Evolutionary conservation across 2,113 vertebrate species (phyloP).

Genomic region (Apteryx owenii): DNA sequence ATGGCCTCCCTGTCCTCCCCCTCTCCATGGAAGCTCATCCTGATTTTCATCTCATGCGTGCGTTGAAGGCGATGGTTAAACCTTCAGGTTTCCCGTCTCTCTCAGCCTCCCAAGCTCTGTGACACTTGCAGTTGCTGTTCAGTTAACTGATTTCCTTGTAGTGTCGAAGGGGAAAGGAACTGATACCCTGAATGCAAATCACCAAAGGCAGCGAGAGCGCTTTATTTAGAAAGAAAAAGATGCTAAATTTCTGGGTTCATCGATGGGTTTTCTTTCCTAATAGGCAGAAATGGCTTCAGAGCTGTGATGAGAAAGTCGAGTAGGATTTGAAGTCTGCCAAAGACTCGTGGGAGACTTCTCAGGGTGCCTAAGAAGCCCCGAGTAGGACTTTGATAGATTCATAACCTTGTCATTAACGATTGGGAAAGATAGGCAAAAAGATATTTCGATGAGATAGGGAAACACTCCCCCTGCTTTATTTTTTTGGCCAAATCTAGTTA

Average conservation of each 20-base stretch:
- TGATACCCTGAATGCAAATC: conserved; percentile 64
- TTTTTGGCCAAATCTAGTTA: too few relatives aligned
- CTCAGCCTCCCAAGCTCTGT: not conserved
- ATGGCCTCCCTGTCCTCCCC: not conserved
- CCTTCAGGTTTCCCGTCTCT: conserved; percentile 46
- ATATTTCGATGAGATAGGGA: not conserved
- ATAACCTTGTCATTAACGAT: not conserved
- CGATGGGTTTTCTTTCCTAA: not conserved
- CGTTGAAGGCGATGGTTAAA: not conserved
- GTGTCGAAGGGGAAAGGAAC: conserved; percentile 36
- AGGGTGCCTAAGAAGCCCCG: not conserved
- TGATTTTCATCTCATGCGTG: not conserved
- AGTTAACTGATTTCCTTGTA: conserved; percentile 57
- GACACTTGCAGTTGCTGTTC: conserved; percentile 43
- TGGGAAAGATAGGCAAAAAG: not conserved
- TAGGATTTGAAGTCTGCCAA: not conserved
- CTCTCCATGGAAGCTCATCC: not conserved
- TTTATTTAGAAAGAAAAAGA: not conserved
- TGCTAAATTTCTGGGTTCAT: fast-evolving
- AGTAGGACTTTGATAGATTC: not conserved
- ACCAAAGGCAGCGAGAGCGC: not conserved
- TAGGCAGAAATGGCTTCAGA: not conserved
- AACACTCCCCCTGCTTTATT: not conserved
- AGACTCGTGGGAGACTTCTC: fast-evolving
- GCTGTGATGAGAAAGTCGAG: fast-evolving